Evolutionary conservation across 2,888 invertebrate species (phyloP).

Genomic region (Laothoe populi): DNA sequence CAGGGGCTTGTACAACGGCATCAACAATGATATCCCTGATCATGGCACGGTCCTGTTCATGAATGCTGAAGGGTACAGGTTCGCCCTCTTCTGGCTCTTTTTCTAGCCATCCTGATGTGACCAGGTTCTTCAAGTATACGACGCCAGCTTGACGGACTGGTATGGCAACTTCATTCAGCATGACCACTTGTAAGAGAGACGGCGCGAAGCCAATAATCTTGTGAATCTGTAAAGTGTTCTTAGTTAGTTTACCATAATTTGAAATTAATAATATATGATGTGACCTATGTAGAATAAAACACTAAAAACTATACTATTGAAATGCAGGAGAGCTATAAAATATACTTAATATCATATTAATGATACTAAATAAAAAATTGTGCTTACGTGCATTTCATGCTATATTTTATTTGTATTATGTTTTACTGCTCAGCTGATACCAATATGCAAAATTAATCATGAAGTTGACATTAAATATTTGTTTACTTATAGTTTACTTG

Average conservation of each 20-base stretch:
- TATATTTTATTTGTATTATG: too few relatives aligned
- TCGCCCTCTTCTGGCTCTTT: slow-evolving; percentile 90
- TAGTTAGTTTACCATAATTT: background rate
- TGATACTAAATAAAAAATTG: too few relatives aligned
- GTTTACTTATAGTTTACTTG: too few relatives aligned
- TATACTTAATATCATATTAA: too few relatives aligned
- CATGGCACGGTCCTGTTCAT: slow-evolving; percentile 97
- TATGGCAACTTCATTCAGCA: slow-evolving; percentile 95
- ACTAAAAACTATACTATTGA: too few relatives aligned
- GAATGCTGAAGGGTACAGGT: slow-evolving; percentile 92
- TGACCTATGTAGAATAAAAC: too few relatives aligned
- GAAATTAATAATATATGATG: background rate
- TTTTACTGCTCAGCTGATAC: too few relatives aligned
- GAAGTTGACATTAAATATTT: too few relatives aligned
- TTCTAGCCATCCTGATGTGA: slow-evolving; percentile 95
- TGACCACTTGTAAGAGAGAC: slow-evolving; percentile 95
- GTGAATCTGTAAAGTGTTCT: slow-evolving; percentile 65
- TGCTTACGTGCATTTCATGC: too few relatives aligned
- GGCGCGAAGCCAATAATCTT: slow-evolving; percentile 98
- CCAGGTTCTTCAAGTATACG: slow-evolving; percentile 97
- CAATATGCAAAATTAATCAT: too few relatives aligned
- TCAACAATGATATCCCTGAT: slow-evolving; percentile 97
- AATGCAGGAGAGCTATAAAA: too few relatives aligned
- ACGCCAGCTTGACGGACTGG: slow-evolving; percentile 98
- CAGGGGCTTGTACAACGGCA: slow-evolving; percentile 96